A percentile compares a stretch with the other conserved stretches of the same genome.
phyloP scores from a whole-genome alignment of 2,888 invertebrate genomes.

The Synanthedon andrenaeformis region DNA sequence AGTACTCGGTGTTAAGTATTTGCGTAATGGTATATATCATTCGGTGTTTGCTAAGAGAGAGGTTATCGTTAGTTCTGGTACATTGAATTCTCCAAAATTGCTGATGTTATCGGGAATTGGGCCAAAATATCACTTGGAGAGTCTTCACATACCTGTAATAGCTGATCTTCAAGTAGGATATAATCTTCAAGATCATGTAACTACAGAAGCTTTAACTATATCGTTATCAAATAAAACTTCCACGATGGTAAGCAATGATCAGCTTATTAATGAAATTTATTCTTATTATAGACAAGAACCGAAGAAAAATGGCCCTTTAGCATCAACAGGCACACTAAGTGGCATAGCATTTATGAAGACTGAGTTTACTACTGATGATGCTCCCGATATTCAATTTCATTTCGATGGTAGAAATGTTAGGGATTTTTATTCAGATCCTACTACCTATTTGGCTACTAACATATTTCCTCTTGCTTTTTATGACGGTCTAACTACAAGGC shows the following conservation, averaged over 20 bases:
- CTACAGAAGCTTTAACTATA: conserved; percentile 66
- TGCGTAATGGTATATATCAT: conserved; percentile 47
- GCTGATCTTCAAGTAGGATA: conserved; percentile 77
- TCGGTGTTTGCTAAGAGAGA: conserved; percentile 68
- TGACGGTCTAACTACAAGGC: conserved; percentile 71
- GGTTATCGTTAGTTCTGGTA: conserved; percentile 72
- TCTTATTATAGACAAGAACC: conserved; percentile 43
- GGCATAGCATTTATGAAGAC: conserved; percentile 74
- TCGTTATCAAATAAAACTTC: conserved; percentile 66
- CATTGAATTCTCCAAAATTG: conserved; percentile 74
- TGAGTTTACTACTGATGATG: conserved; percentile 35
- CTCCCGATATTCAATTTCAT: conserved; percentile 76
- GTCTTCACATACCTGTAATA: conserved; percentile 65
- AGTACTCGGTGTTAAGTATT: conserved; percentile 51
- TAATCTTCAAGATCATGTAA: conserved; percentile 82
- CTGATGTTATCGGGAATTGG: conserved; percentile 77
- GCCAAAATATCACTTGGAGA: conserved; percentile 63
- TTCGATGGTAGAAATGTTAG: conserved; percentile 70
- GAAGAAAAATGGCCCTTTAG: conserved; percentile 61
- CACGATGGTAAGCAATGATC: conserved; percentile 44
- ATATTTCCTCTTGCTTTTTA: conserved; percentile 73
- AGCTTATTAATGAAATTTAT: conserved; percentile 49
- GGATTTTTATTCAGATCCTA: conserved; percentile 72
- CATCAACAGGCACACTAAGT: conserved; percentile 66
- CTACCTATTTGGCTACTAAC: conserved; percentile 49